Percentiles rank a stretch among this genome's conserved stretches.
phyloP scores from a whole-genome alignment of 1,140 invertebrate genomes.

The Bombus breviceps region DNA sequence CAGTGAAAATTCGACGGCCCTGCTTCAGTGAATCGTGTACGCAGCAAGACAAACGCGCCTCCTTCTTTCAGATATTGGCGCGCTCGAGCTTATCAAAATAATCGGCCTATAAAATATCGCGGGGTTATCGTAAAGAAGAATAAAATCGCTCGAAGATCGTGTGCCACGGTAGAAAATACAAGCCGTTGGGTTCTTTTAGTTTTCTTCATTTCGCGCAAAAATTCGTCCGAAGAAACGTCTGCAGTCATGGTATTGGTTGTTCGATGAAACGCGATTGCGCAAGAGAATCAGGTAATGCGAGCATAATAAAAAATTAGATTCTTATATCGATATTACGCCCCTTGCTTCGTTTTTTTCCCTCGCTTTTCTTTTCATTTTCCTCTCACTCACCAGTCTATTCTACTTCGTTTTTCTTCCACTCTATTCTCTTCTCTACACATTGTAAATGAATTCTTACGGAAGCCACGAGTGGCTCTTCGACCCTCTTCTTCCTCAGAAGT shows the following conservation, averaged over 20 bases:
- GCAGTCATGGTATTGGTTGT: slow-evolving; percentile 29
- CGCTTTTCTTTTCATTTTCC: neutral
- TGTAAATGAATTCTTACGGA: neutral
- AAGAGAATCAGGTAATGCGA: slow-evolving; percentile 70
- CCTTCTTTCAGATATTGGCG: neutral
- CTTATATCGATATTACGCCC: slow-evolving; percentile 40
- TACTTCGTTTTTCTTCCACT: slow-evolving; percentile 18
- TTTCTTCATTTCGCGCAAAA: neutral
- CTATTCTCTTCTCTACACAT: neutral
- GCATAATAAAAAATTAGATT: slow-evolving; percentile 69
- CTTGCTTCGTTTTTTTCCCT: slow-evolving; percentile 27
- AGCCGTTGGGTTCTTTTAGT: slow-evolving; percentile 32
- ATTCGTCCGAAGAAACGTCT: slow-evolving; percentile 1
- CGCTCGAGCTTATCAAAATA: slow-evolving; percentile 18
- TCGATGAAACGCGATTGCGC: slow-evolving; percentile 62
- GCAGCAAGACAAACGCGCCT: neutral
- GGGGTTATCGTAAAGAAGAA: slow-evolving; percentile 34
- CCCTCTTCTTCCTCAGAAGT: neutral
- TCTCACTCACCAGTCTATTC: neutral
- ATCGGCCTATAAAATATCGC: slow-evolving; percentile 41
- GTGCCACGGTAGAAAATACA: slow-evolving; percentile 56
- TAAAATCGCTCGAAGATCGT: slow-evolving; percentile 31
- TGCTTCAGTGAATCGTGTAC: slow-evolving; percentile 13
- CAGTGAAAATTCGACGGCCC: neutral
- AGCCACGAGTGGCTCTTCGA: slow-evolving; percentile 8